Percentiles rank a stretch among this genome's conserved stretches.
Evolutionary conservation across 2,797 vertebrate genomes (phyloP).

Genomic region (Mormyrus proboscirostris): DNA sequence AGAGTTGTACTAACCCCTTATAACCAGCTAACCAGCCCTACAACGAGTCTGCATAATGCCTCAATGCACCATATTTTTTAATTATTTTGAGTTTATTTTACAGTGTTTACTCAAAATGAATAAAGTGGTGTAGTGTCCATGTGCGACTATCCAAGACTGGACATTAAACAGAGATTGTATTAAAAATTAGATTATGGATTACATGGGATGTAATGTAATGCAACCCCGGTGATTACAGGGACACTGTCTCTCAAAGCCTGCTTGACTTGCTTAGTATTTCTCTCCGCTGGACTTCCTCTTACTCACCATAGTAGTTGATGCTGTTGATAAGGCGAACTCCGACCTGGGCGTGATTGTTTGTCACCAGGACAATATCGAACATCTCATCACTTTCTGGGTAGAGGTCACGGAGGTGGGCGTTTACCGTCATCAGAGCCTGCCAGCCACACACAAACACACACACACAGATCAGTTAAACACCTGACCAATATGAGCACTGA

Average conservation of each 20-base stretch:
- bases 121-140: background rate
- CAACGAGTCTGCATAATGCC: background rate
- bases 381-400: slow-evolving; percentile 88
- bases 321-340: slow-evolving; percentile 91
- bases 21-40: background rate
- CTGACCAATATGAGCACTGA: background rate
- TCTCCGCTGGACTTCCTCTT: background rate
- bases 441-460: background rate
- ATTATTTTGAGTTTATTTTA: background rate
- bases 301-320: slow-evolving; percentile 89
- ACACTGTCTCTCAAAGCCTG: background rate
- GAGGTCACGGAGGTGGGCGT: slow-evolving; percentile 72
- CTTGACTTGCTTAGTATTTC: background rate
- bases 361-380: slow-evolving; percentile 92
- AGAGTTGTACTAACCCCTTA: background rate
- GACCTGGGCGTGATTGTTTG: slow-evolving; percentile 89
- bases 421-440: slow-evolving; percentile 88
- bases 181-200: background rate
- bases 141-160: background rate
- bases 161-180: background rate
- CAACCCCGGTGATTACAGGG: background rate
- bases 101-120: background rate
- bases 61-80: background rate
- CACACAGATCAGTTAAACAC: background rate
- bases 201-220: background rate